Conservation (phyloP, 2,888 invertebrate genomes). For the Yponomeuta evonymella region DNA sequence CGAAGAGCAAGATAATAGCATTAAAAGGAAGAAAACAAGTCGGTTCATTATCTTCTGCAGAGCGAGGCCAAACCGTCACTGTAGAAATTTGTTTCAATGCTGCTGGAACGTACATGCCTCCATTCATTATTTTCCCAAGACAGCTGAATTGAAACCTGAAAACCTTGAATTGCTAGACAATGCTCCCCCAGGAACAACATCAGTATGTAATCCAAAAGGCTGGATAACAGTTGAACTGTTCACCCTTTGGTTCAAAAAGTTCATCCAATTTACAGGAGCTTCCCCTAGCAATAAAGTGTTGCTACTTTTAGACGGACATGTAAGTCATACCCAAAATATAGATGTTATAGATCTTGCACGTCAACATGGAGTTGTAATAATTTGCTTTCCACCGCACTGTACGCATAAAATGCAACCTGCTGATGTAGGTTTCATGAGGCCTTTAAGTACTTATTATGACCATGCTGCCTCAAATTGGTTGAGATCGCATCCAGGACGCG, state of each 20-base stretch:
- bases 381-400: conserved; percentile 28
- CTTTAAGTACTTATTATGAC: conserved; percentile 26
- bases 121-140: conserved; percentile 34
- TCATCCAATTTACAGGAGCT: conserved; percentile 23
- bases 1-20: conserved; percentile 28
- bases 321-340: conserved; percentile 25
- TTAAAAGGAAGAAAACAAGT: conserved; percentile 30
- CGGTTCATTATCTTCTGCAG: conserved; percentile 30
- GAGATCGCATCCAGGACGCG: conserved; percentile 26
- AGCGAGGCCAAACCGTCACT: conserved; percentile 30
- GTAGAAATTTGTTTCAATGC: conserved; percentile 31
- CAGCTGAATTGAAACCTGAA: conserved; percentile 28
- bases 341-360: conserved; percentile 24
- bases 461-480: conserved; percentile 27
- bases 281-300: conserved; percentile 19
- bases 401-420: conserved; percentile 21
- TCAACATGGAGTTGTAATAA: conserved; percentile 24
- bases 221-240: conserved; percentile 25
- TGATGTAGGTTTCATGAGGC: conserved; percentile 26
- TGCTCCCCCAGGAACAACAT: conserved; percentile 30
- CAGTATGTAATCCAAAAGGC: conserved; percentile 1
- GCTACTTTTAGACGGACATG: conserved; percentile 23
- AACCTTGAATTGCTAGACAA: conserved; percentile 32
- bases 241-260: conserved; percentile 24
- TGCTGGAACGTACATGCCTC: conserved; percentile 31